These are phyloP conservation scores for Acrossocheilus wenchowensis DNA, from an alignment of 2,797 vertebrate species.

Conservation along the genomic window DNA sequence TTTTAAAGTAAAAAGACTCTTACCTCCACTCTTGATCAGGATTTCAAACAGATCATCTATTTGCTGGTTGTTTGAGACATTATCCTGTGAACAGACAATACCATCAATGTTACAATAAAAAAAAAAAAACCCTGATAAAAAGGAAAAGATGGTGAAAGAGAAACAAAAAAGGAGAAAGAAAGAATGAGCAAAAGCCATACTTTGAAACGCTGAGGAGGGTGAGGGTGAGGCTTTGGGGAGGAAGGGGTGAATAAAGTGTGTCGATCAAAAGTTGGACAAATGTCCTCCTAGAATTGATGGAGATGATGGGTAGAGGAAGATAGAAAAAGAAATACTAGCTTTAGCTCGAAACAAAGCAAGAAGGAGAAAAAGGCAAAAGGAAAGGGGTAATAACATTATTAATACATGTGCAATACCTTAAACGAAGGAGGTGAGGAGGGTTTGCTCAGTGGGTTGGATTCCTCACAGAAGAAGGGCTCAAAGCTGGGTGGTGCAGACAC, in stretches of 20 bases:
- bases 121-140: neutral
- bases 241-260: conserved; percentile 83
- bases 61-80: conserved; percentile 86
- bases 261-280: conserved; percentile 78
- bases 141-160: neutral
- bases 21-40: conserved; percentile 94
- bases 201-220: conserved; percentile 73
- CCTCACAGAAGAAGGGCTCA: conserved; percentile 77
- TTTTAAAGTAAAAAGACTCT: neutral
- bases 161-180: conserved; percentile 20
- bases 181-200: conserved; percentile 68
- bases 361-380: neutral
- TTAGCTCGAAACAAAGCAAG: conserved; percentile 15
- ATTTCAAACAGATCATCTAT: conserved; percentile 97
- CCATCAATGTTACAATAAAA: conserved; percentile 16
- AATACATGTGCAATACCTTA: conserved; percentile 69
- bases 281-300: conserved; percentile 72
- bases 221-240: conserved; percentile 76
- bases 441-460: conserved; percentile 69
- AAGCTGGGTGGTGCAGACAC: conserved; percentile 75
- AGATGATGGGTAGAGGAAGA: conserved; percentile 55
- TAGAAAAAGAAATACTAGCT: conserved; percentile 55
- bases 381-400: neutral
- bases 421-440: conserved; percentile 69
- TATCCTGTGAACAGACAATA: conserved; percentile 77